Evolutionary conservation across 2,797 vertebrate species (phyloP).

Genomic region (Delichon dasypus): DNA sequence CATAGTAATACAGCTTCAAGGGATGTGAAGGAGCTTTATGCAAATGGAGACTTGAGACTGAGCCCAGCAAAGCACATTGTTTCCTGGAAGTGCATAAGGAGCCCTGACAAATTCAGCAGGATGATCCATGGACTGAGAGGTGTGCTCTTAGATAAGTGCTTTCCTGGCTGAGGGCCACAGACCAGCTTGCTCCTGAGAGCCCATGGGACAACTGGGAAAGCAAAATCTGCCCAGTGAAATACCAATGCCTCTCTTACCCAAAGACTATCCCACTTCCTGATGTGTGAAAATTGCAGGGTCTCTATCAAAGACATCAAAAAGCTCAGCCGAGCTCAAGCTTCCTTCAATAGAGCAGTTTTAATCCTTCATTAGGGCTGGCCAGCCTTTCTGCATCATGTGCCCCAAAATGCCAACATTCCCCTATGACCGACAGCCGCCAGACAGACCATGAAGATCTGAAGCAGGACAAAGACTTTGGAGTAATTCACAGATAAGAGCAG

Average conservation of each 20-base stretch:
- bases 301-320: not conserved
- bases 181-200: not conserved
- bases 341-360: not conserved
- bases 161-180: constrained; percentile 22
- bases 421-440: not conserved
- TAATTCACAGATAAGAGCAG: not conserved
- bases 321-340: not conserved
- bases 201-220: not conserved
- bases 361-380: not conserved
- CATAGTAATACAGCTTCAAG: not conserved
- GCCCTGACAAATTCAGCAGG: not conserved
- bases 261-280: not conserved
- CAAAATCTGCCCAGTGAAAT: not conserved
- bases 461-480: not conserved
- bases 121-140: constrained; percentile 11
- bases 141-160: constrained; percentile 18
- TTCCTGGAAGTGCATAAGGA: constrained; percentile 11
- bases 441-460: not conserved
- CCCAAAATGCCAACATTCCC: not conserved
- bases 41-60: not conserved
- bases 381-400: not conserved
- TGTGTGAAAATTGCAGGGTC: not conserved
- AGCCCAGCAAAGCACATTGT: not conserved
- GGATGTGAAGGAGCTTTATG: not conserved
- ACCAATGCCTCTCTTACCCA: not conserved